Evolutionary conservation across 2,888 invertebrate genomes (phyloP).

Genomic region (Protodeltote pygarga): DNA sequence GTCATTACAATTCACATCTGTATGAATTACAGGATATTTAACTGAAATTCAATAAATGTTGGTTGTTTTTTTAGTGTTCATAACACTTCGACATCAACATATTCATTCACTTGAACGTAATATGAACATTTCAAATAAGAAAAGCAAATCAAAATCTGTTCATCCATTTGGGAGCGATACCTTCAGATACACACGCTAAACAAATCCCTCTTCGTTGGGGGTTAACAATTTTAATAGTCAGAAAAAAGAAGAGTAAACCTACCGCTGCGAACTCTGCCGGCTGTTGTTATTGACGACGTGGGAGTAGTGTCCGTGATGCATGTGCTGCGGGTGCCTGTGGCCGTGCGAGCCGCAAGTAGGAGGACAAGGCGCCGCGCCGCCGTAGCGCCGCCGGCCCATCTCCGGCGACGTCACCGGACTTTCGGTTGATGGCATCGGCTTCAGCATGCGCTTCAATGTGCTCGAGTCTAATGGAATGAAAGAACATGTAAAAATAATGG

Average conservation of each 20-base stretch:
- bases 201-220: no score
- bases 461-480: conserved; percentile 90
- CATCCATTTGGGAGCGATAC: no score
- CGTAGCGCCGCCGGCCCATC: conserved; percentile 94
- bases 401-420: conserved; percentile 97
- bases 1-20: no score
- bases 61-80: no score
- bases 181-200: no score
- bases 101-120: no score
- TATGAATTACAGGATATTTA: no score
- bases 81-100: no score
- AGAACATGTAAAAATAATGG: no score
- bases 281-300: conserved; percentile 87
- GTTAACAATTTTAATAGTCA: no score
- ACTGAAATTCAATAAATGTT: no score
- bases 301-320: conserved; percentile 76
- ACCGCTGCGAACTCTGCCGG: conserved; percentile 90
- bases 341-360: conserved; percentile 88
- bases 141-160: no score
- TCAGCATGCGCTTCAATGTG: conserved; percentile 97
- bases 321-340: conserved; percentile 87
- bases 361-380: conserved; percentile 84
- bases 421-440: conserved; percentile 96
- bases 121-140: not conserved
- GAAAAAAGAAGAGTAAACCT: conserved; percentile 53